phyloP scores from a whole-genome alignment of 2,888 invertebrate genomes.

The Luperina testacea region DNA sequence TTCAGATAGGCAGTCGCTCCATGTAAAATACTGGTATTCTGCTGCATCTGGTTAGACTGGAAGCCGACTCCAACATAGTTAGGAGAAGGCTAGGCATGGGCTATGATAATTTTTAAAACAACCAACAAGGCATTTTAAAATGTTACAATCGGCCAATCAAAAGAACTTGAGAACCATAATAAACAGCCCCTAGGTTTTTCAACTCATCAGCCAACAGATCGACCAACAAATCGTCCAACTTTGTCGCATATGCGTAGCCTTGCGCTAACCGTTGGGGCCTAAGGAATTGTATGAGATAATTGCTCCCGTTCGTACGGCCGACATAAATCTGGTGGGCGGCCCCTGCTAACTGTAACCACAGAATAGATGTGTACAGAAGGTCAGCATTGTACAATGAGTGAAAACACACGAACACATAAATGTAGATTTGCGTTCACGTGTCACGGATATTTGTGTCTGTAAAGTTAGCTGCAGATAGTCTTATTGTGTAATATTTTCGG shows the following conservation, averaged over 20 bases:
- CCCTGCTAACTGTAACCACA: constrained; percentile 19
- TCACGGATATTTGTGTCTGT: not conserved
- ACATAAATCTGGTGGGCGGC: constrained; percentile 60
- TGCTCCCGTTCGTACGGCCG: constrained; percentile 52
- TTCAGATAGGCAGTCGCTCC: too few species aligned
- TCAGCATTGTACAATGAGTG: not conserved
- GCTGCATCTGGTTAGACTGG: too few species aligned
- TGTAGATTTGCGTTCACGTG: too few species aligned
- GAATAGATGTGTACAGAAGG: constrained; percentile 10
- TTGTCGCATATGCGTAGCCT: constrained; percentile 57
- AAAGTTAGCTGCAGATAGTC: not conserved
- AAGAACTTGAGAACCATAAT: not conserved
- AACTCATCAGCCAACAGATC: constrained; percentile 32
- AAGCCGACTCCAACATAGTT: too few species aligned
- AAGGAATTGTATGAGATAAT: constrained; percentile 61
- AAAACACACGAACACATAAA: not conserved
- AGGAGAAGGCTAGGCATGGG: too few species aligned
- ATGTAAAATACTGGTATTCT: too few species aligned
- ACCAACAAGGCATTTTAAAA: not conserved
- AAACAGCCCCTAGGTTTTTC: not conserved
- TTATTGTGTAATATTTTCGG: not conserved
- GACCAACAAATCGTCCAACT: constrained; percentile 23
- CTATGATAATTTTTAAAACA: too few species aligned
- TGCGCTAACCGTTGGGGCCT: constrained; percentile 52
- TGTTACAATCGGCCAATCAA: not conserved